These are phyloP conservation scores for Dysdera silvatica DNA, from an alignment of 1,140 invertebrate species.

Conservation along the genomic window DNA sequence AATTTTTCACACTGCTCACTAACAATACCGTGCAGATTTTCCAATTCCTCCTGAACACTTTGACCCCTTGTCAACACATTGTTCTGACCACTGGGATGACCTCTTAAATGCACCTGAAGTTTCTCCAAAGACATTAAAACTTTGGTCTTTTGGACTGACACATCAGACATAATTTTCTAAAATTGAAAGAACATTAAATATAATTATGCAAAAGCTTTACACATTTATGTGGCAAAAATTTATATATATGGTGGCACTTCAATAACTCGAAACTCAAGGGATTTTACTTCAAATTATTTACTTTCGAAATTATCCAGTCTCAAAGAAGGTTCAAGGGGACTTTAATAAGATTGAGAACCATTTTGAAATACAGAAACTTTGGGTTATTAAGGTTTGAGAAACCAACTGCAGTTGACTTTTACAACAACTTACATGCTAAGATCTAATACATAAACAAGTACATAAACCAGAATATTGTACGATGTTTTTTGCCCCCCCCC, in stretches of 20 bases:
- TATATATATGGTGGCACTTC: neutral
- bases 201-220: neutral
- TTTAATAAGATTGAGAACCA: too few species aligned
- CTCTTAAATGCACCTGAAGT: slow-evolving; percentile 46
- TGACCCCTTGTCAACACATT: slow-evolving; percentile 63
- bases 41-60: slow-evolving; percentile 59
- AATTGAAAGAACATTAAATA: neutral
- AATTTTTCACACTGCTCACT: slow-evolving; percentile 62
- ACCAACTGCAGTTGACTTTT: too few species aligned
- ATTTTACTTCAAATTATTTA: too few species aligned
- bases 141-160: slow-evolving; percentile 82
- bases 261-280: too few species aligned
- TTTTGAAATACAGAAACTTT: too few species aligned
- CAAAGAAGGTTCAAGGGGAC: too few species aligned
- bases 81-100: slow-evolving; percentile 56
- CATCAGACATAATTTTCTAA: slow-evolving; percentile 69
- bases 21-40: slow-evolving; percentile 56
- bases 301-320: neutral
- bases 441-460: too few species aligned
- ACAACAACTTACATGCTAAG: too few species aligned
- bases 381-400: too few species aligned
- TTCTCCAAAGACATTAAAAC: slow-evolving; percentile 86
- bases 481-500: too few species aligned
- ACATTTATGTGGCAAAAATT: neutral
- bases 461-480: too few species aligned